phyloP scores from a whole-genome alignment of 2,888 invertebrate species.

The Drosophila neoperkinsi region DNA sequence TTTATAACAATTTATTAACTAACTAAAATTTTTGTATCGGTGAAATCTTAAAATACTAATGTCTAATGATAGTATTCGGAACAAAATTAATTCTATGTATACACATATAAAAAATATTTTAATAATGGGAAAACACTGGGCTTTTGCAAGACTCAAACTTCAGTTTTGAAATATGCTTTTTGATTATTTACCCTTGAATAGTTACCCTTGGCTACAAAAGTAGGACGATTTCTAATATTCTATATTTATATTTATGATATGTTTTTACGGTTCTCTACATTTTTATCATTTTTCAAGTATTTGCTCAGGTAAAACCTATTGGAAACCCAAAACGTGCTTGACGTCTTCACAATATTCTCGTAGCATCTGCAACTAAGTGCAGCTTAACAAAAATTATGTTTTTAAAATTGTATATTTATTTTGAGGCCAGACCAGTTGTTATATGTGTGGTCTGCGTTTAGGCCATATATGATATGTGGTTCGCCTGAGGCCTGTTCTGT shows the following conservation, averaged over 20 bases:
- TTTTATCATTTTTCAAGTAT: background rate
- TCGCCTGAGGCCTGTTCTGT: background rate
- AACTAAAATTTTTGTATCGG: background rate
- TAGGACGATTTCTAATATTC: background rate
- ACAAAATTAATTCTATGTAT: background rate
- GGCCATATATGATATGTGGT: background rate
- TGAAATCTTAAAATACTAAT: background rate
- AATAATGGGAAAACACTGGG: background rate
- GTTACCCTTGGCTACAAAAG: background rate
- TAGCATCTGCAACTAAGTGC: background rate
- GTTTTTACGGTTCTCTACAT: background rate
- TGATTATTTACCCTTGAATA: background rate
- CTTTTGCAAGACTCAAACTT: background rate
- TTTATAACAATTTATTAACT: background rate
- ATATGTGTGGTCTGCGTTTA: background rate
- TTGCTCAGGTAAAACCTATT: background rate
- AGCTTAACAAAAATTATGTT: background rate
- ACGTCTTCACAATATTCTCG: background rate
- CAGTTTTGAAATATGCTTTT: background rate
- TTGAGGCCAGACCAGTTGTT: background rate
- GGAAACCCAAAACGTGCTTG: background rate
- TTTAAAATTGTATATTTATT: background rate
- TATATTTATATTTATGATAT: background rate
- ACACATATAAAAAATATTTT: background rate
- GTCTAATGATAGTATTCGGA: background rate